These are phyloP conservation scores for Oxycera nigricornis DNA, from an alignment of 2,888 invertebrate species.

Conservation along the genomic window DNA sequence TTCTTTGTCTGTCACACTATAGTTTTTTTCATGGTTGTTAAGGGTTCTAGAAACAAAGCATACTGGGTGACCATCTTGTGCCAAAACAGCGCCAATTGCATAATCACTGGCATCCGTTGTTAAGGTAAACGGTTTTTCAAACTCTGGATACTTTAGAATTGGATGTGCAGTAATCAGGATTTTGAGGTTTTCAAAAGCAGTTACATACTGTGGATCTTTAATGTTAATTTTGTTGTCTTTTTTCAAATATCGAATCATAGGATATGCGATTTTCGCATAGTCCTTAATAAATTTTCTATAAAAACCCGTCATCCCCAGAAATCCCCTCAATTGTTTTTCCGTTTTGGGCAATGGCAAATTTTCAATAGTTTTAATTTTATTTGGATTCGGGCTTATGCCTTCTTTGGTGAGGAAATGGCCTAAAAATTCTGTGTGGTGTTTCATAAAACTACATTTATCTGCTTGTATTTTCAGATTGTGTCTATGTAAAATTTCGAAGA, in stretches of 20 bases:
- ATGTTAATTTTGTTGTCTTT: slow-evolving; percentile 43
- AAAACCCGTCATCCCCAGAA: slow-evolving; percentile 44
- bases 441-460: slow-evolving; percentile 40
- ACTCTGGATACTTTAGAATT: slow-evolving; percentile 40
- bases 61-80: slow-evolving; percentile 44
- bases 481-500: slow-evolving; percentile 10
- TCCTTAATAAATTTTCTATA: slow-evolving; percentile 42
- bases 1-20: slow-evolving; percentile 43
- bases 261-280: slow-evolving; percentile 43
- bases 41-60: slow-evolving; percentile 44
- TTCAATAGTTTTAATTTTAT: slow-evolving; percentile 36
- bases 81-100: slow-evolving; percentile 43
- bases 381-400: slow-evolving; percentile 39
- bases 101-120: slow-evolving; percentile 42
- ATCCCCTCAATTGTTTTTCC: slow-evolving; percentile 27
- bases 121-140: slow-evolving; percentile 38
- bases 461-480: slow-evolving; percentile 41
- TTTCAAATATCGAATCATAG: slow-evolving; percentile 45
- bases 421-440: slow-evolving; percentile 40
- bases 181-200: slow-evolving; percentile 46
- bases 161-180: slow-evolving; percentile 23
- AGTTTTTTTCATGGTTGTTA: slow-evolving; percentile 43
- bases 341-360: slow-evolving; percentile 39
- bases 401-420: slow-evolving; percentile 36
- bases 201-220: slow-evolving; percentile 42